Evolutionary conservation across 2,797 vertebrate genomes (phyloP).

Genomic region (Tolypeutes matacus): DNA sequence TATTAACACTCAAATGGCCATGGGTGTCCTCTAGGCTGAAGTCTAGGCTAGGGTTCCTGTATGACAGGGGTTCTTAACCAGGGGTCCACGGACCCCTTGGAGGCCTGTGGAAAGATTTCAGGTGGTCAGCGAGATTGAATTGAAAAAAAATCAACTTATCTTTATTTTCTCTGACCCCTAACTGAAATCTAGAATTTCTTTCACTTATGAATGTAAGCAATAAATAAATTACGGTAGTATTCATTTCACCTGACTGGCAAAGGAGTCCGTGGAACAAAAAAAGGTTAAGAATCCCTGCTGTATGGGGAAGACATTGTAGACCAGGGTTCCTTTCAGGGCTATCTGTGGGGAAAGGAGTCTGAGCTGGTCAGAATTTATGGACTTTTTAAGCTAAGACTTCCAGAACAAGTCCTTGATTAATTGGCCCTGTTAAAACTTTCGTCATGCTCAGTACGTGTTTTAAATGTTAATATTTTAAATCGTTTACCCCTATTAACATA

Average conservation of each 20-base stretch:
- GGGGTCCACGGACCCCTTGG: too few relatives aligned
- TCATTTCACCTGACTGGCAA: too few relatives aligned
- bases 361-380: not conserved
- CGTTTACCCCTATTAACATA: conserved; percentile 82
- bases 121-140: too few relatives aligned
- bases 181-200: too few relatives aligned
- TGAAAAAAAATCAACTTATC: too few relatives aligned
- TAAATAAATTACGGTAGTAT: too few relatives aligned
- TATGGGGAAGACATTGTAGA: conserved; percentile 1
- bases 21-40: conserved; percentile 5
- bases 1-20: not conserved
- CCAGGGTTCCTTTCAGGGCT: not conserved
- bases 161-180: too few relatives aligned
- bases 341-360: not conserved
- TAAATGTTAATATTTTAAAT: conserved; percentile 82
- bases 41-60: not conserved
- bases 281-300: too few relatives aligned
- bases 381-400: conserved; percentile 21
- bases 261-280: too few relatives aligned
- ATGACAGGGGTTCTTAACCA: too few relatives aligned
- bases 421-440: not conserved
- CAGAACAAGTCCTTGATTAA: conserved; percentile 9
- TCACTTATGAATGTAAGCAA: too few relatives aligned
- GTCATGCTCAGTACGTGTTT: conserved; percentile 49
- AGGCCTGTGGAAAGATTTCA: too few relatives aligned